phyloP scores from a whole-genome alignment of 2,888 invertebrate species.

The Bellardia bayeri region DNA sequence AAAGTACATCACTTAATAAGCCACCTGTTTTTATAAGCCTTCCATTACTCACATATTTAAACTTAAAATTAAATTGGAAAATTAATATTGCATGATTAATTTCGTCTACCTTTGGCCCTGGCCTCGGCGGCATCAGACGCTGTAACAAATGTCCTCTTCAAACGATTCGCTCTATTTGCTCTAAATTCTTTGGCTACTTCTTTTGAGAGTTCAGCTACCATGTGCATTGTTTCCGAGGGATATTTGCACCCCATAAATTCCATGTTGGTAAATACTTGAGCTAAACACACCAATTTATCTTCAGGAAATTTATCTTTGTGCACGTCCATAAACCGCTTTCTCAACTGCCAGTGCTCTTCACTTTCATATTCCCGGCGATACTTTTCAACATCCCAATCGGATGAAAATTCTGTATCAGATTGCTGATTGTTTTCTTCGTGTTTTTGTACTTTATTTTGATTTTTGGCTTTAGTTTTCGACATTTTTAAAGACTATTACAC shows the following conservation, averaged over 20 bases:
- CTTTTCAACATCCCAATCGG: constrained; percentile 90
- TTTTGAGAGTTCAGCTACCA: constrained; percentile 89
- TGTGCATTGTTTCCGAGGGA: constrained; percentile 91
- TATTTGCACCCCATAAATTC: constrained; percentile 87
- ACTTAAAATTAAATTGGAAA: constrained; percentile 70
- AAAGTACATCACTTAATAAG: constrained; percentile 55
- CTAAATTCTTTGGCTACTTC: constrained; percentile 91
- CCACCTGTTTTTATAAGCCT: constrained; percentile 10
- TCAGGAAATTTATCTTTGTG: constrained; percentile 92
- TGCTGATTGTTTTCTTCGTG: not conserved
- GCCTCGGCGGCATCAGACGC: constrained; percentile 92
- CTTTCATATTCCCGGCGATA: constrained; percentile 93
- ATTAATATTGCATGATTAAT: constrained; percentile 69
- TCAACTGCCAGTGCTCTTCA: constrained; percentile 95
- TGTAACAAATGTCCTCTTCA: constrained; percentile 90
- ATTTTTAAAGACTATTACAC: constrained; percentile 23
- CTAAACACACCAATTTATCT: constrained; percentile 92
- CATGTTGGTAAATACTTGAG: constrained; percentile 96
- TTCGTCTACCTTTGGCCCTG: constrained; percentile 88
- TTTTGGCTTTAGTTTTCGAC: constrained; percentile 63
- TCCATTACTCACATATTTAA: constrained; percentile 72
- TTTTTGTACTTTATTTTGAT: constrained; percentile 4
- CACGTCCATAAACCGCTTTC: constrained; percentile 90
- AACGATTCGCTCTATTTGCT: constrained; percentile 86
- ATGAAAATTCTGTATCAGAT: constrained; percentile 45